These are phyloP conservation scores for Oenanthe oenanthe DNA, from an alignment of 2,113 vertebrate genomes.

Conservation along the genomic window DNA sequence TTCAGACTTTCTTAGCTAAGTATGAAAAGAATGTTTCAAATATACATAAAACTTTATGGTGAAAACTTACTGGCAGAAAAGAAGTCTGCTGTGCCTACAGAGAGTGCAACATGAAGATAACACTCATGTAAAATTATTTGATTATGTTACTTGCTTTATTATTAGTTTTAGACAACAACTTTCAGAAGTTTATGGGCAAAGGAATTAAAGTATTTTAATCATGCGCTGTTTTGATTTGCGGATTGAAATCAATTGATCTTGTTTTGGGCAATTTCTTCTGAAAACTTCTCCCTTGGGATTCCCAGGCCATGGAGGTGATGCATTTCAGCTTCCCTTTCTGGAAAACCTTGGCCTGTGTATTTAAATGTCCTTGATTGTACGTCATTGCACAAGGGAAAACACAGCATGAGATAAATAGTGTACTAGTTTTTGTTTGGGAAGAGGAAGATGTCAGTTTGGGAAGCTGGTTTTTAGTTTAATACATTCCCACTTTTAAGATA, in stretches of 20 bases:
- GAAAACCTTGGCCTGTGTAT: not conserved
- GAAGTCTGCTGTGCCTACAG: not conserved
- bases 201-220: not conserved
- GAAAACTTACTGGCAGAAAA: not conserved
- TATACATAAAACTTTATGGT: not conserved
- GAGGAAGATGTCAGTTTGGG: not conserved
- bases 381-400: not conserved
- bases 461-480: not conserved
- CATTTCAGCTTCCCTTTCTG: not conserved
- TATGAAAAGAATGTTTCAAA: not conserved
- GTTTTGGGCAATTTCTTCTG: not conserved
- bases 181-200: not conserved
- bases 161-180: not conserved
- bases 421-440: not conserved
- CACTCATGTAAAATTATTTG: not conserved
- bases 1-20: not conserved
- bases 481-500: not conserved
- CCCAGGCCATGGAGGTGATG: not conserved
- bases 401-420: not conserved
- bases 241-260: not conserved
- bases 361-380: not conserved
- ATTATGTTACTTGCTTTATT: not conserved
- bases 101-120: not conserved
- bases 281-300: not conserved
- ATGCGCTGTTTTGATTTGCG: not conserved